These are phyloP conservation scores for Gnathonemus longibarbis DNA, from an alignment of 2,113 vertebrate species.

Conservation along the genomic window DNA sequence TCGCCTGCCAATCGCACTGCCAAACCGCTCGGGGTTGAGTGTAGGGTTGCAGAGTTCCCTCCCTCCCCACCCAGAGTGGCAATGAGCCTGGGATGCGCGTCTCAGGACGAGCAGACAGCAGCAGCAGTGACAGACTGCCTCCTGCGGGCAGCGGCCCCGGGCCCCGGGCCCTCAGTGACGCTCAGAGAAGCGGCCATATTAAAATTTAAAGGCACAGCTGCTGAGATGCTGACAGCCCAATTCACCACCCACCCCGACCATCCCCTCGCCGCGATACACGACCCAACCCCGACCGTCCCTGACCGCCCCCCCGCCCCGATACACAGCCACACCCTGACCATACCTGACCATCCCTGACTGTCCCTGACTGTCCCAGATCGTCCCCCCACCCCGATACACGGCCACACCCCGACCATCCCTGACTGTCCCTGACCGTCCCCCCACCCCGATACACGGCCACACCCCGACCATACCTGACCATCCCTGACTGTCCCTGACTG, in stretches of 20 bases:
- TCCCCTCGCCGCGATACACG: background rate
- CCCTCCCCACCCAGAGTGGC: background rate
- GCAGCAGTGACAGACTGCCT: background rate
- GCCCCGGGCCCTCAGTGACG: conserved; percentile 38
- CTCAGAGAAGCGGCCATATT: conserved; percentile 49
- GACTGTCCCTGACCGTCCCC: too few species aligned
- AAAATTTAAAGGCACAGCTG: conserved; percentile 64
- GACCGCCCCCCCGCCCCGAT: too few species aligned
- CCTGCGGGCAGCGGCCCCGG: background rate
- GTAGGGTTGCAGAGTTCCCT: background rate
- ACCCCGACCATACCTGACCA: too few species aligned
- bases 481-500: too few species aligned
- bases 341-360: too few species aligned
- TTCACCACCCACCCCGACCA: conserved; percentile 43
- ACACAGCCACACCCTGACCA: background rate
- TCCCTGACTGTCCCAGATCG: too few species aligned
- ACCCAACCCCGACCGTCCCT: background rate
- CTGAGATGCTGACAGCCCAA: conserved; percentile 56
- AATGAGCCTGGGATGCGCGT: background rate
- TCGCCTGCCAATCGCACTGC: background rate
- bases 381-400: background rate
- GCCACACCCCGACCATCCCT: conserved; percentile 28
- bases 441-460: too few species aligned
- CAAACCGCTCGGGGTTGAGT: background rate
- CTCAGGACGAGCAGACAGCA: background rate